A percentile compares a stretch with the other conserved stretches of the same genome.
Evolutionary conservation across 2,888 invertebrate genomes (phyloP).

Genomic region (Rhagophthalmus giganteus): DNA sequence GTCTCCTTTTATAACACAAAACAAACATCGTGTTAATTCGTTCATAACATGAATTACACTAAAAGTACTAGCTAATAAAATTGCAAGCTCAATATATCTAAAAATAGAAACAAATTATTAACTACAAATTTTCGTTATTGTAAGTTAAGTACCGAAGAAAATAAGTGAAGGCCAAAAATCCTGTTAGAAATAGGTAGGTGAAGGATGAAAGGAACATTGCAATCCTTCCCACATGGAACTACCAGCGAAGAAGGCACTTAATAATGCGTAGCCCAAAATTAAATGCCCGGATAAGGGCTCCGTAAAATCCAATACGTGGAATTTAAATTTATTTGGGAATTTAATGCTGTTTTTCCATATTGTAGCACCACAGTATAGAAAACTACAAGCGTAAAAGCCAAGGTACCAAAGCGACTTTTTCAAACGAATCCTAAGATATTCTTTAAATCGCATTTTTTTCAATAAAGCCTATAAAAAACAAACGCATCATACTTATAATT

Average conservation of each 20-base stretch:
- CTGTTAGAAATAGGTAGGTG: slow-evolving; percentile 40
- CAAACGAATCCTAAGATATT: slow-evolving; percentile 44
- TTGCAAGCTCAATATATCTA: slow-evolving; percentile 38
- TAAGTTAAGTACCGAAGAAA: slow-evolving; percentile 40
- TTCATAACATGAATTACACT: slow-evolving; percentile 34
- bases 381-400: slow-evolving; percentile 45
- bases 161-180: slow-evolving; percentile 39
- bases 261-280: slow-evolving; percentile 43
- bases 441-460: slow-evolving; percentile 43
- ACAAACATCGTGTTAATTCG: slow-evolving; percentile 33
- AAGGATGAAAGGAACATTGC: slow-evolving; percentile 37
- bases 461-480: slow-evolving; percentile 42
- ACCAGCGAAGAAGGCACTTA: slow-evolving; percentile 47
- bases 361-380: slow-evolving; percentile 45
- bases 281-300: slow-evolving; percentile 39
- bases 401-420: slow-evolving; percentile 46
- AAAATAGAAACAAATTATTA: no score
- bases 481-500: background rate
- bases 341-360: slow-evolving; percentile 43
- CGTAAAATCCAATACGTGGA: slow-evolving; percentile 30
- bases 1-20: slow-evolving; percentile 28
- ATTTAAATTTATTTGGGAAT: slow-evolving; percentile 36
- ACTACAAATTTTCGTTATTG: no score
- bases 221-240: slow-evolving; percentile 45
- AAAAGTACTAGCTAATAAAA: slow-evolving; percentile 34